phyloP scores from a whole-genome alignment of 1,140 invertebrate genomes.

The Neelides sp. region DNA sequence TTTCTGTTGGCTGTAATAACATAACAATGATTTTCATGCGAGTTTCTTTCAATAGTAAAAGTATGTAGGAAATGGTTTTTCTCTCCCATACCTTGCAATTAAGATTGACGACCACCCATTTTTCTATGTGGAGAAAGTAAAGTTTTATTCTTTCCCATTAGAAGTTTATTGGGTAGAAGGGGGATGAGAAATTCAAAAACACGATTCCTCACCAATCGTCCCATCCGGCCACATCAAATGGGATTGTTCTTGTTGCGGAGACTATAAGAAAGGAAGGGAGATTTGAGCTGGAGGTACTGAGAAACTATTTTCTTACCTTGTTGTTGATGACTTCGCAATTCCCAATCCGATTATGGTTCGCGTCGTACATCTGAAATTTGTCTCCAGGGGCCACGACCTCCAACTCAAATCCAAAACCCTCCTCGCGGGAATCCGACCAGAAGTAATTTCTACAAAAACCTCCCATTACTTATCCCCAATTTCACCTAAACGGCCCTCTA shows the following conservation, averaged over 20 bases:
- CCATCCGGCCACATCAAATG: conserved; percentile 27
- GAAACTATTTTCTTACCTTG: conserved; percentile 45
- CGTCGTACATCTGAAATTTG: conserved; percentile 54
- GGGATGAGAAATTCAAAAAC: too few species aligned
- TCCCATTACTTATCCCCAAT: too few species aligned
- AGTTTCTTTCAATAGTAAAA: too few species aligned
- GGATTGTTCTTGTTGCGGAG: conserved; percentile 39
- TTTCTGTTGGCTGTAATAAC: too few species aligned
- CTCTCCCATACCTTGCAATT: conserved; percentile 22
- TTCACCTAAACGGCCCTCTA: too few species aligned
- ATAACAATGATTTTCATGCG: too few species aligned
- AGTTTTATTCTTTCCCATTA: too few species aligned
- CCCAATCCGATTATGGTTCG: conserved; percentile 47
- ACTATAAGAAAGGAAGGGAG: conserved; percentile 35
- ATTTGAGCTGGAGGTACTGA: conserved; percentile 28
- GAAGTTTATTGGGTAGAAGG: not conserved
- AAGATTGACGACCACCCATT: conserved; percentile 25
- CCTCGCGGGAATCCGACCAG: conserved; percentile 58
- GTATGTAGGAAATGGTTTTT: not conserved
- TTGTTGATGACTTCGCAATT: conserved; percentile 47
- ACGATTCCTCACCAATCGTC: too few species aligned
- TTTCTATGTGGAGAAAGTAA: too few species aligned
- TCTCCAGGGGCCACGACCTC: conserved; percentile 53
- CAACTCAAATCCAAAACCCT: conserved; percentile 58
- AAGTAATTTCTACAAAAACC: conserved; percentile 46